phyloP scores from a whole-genome alignment of 2,797 vertebrate genomes.

The Phrynocephalus vlangalii region DNA sequence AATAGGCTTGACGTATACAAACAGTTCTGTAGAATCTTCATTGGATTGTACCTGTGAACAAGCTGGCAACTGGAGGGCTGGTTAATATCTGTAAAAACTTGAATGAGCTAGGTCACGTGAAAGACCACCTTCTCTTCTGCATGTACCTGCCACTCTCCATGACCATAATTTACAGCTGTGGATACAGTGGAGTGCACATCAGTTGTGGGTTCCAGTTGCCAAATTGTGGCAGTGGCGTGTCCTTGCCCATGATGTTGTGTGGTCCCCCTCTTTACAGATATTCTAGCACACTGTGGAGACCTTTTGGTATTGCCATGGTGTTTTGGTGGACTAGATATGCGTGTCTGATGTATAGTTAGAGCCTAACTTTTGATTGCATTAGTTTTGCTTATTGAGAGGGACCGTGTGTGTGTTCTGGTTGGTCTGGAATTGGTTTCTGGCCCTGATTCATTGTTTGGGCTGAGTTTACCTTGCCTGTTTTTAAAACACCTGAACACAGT shows the following conservation, averaged over 20 bases:
- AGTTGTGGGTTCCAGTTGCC: too few relatives aligned
- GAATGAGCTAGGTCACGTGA: not conserved
- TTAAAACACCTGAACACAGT: too few relatives aligned
- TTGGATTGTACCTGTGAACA: not conserved
- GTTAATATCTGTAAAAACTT: not conserved
- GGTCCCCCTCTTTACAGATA: not conserved
- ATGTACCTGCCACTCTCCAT: not conserved
- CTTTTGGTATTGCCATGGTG: not conserved
- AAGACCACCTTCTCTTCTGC: not conserved
- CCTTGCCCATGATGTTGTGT: not conserved
- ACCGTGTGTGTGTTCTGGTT: not conserved
- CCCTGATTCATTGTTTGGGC: not conserved
- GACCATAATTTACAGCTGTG: too few relatives aligned
- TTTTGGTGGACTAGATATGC: not conserved
- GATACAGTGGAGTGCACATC: not conserved
- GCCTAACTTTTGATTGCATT: not conserved
- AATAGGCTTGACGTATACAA: not conserved
- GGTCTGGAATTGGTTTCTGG: not conserved
- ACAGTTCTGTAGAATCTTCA: not conserved
- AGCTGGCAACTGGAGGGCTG: not conserved
- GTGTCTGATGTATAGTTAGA: not conserved
- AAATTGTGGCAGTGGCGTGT: not conserved
- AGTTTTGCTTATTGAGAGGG: not conserved
- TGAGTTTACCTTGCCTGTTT: too few relatives aligned
- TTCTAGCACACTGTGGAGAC: not conserved